A percentile compares a stretch with the other conserved stretches of the same genome.
phyloP scores from a whole-genome alignment of 1,140 invertebrate species.

The Halictus rubicundus region DNA sequence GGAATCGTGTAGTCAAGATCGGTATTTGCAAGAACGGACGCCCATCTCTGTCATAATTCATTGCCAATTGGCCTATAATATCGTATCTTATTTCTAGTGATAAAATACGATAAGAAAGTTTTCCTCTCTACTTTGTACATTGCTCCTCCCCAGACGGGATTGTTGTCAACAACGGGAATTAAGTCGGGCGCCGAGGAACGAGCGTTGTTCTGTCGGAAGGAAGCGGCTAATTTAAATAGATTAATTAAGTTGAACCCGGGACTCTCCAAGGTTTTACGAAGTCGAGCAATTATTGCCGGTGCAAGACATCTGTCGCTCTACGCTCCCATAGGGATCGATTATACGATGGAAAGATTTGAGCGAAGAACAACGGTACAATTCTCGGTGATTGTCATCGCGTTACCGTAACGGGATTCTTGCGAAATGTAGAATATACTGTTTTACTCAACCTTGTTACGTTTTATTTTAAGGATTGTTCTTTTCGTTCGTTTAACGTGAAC shows the following conservation, averaged over 20 bases:
- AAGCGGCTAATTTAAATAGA: constrained; percentile 70
- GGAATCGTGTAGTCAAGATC: too few relatives aligned
- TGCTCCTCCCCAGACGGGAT: neutral
- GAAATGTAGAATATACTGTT: neutral
- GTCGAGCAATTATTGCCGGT: constrained; percentile 57
- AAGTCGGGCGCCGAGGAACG: constrained; percentile 20
- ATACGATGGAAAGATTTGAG: constrained; percentile 8
- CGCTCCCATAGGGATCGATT: constrained; percentile 30
- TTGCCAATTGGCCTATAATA: too few relatives aligned
- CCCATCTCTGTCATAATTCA: too few relatives aligned
- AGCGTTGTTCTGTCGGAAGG: constrained; percentile 44
- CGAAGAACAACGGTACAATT: neutral
- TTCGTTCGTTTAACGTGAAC: too few relatives aligned
- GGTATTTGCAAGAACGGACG: too few relatives aligned
- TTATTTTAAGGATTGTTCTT: too few relatives aligned
- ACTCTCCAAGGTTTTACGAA: constrained; percentile 34
- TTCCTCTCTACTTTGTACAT: constrained; percentile 1
- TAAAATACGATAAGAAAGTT: neutral
- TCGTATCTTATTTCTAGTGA: neutral
- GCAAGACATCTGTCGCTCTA: constrained; percentile 34
- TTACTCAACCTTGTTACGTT: too few relatives aligned
- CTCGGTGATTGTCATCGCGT: neutral
- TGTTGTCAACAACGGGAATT: constrained; percentile 28
- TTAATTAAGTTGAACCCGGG: constrained; percentile 68
- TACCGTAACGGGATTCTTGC: neutral